Evolutionary conservation across 1,140 invertebrate species (phyloP).

Genomic region (Drosophila parvula): DNA sequence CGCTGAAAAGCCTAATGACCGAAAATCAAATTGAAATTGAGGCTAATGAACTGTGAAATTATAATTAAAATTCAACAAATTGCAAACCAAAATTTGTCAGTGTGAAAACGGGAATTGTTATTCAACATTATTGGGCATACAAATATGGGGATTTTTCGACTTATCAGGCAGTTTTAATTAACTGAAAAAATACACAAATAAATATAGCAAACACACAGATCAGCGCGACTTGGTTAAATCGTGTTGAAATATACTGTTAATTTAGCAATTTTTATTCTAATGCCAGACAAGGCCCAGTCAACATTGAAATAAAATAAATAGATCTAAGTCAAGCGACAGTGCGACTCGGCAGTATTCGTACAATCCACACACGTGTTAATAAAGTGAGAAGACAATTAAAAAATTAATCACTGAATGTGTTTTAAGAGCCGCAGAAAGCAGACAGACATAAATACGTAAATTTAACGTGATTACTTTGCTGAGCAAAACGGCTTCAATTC

Average conservation of each 20-base stretch:
- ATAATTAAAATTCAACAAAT: conserved; percentile 57
- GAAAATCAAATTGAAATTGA: conserved; percentile 53
- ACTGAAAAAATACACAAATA: conserved; percentile 9
- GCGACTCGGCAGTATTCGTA: not conserved
- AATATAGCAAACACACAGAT: not conserved
- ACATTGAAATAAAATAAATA: conserved; percentile 24
- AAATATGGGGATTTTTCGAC: conserved; percentile 2
- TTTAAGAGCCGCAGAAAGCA: conserved; percentile 15
- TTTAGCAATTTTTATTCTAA: conserved; percentile 65
- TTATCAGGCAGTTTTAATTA: conserved; percentile 15
- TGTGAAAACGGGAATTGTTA: conserved; percentile 6
- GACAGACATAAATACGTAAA: conserved; percentile 16
- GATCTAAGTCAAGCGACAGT: conserved; percentile 27
- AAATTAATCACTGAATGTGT: conserved; percentile 15
- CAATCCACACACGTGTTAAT: conserved; percentile 5
- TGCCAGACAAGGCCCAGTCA: conserved; percentile 35
- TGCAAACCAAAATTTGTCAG: conserved; percentile 41
- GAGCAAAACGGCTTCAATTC: not conserved
- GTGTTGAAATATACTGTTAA: conserved; percentile 57
- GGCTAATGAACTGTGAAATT: conserved; percentile 60
- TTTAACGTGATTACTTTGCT: conserved; percentile 7
- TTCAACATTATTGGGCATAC: conserved; percentile 7
- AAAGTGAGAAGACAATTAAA: conserved; percentile 1
- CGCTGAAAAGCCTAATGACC: conserved; percentile 21
- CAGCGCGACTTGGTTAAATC: conserved; percentile 30